phyloP scores from a whole-genome alignment of 2,888 invertebrate species.

The Acanthoscelides obtectus region DNA sequence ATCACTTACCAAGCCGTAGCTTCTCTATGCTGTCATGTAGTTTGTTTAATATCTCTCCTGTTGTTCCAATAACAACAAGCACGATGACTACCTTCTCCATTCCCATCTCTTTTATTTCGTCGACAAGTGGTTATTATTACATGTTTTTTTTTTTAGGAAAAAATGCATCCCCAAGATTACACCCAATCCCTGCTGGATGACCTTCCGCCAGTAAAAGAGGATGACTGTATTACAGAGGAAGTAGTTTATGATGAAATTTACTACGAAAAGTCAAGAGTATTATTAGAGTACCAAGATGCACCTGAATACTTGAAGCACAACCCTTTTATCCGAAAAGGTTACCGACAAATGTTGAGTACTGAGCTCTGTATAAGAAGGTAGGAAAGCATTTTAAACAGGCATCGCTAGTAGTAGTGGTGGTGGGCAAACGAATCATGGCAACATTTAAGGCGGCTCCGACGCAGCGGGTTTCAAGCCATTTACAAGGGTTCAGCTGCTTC shows the following conservation, averaged over 20 bases:
- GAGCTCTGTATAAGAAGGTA: constrained; percentile 84
- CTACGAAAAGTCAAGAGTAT: constrained; percentile 33
- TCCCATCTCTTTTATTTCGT: too few relatives aligned
- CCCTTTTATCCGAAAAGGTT: constrained; percentile 79
- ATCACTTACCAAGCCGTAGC: too few relatives aligned
- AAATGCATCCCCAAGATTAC: constrained; percentile 16
- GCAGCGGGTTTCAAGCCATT: too few relatives aligned
- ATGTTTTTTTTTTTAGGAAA: background rate
- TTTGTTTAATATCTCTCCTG: too few relatives aligned
- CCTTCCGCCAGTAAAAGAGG: constrained; percentile 9
- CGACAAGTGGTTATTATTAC: too few relatives aligned
- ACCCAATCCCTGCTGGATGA: constrained; percentile 31
- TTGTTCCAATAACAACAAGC: too few relatives aligned
- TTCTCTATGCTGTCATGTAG: too few relatives aligned
- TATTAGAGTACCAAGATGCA: constrained; percentile 55
- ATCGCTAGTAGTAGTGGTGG: background rate
- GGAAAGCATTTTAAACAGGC: constrained; percentile 11
- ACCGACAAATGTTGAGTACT: constrained; percentile 77
- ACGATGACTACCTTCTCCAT: too few relatives aligned
- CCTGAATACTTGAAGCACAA: constrained; percentile 83
- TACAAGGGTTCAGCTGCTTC: too few relatives aligned
- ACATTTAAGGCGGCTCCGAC: too few relatives aligned
- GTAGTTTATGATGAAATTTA: constrained; percentile 18
- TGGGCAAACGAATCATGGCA: too few relatives aligned
- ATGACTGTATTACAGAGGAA: constrained; percentile 8